Base-by-base conservation (phyloP, 2,888 invertebrate species). In the Watsonalla binaria region DNA sequence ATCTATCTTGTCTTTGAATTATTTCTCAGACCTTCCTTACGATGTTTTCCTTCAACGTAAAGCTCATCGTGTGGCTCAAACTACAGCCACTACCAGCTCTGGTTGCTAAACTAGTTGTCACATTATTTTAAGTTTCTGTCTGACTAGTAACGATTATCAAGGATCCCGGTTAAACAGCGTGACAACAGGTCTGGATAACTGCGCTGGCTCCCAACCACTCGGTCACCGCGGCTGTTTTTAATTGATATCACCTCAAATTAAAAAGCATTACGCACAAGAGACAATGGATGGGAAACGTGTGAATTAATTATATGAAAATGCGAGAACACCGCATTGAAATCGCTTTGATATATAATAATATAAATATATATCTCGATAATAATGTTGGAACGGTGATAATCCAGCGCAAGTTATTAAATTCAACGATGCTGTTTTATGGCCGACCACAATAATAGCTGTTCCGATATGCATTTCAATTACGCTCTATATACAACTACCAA, bases 271-370 rank as follows among this genome's bases (percentile, higher is more conserved):
- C 51, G 55, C 9, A 8, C 7, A 8, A 34, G 14, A 49, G 51
- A 53, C 51, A 51, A n/a, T 49, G 34, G 47, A 52, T 45, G 55
- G 51, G 51, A 54, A 53, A 57, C 57, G 57, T 55, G 54, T 48
- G 52, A 59, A 59, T 60, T 60, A 61, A 60, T 61, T 54, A 60
- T 59, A 63, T 63, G 62, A 61, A 53, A 59, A 64, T 33, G 53
- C 55, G 53, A 55, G 54, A 35, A n/a, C 46, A 61, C 60, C 57
- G 52, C 55, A 60, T 63, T 65, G 52, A 63, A 63, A 62, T 62
- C 54, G 60, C 57, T 61, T 59, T 42, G 11, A 42, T 11, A 42
- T 11, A 42, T 11, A 11, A 42, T 42, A 42, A 11, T 42, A 42
- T 42, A 50, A 55, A 53, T 42, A 11, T 42, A 42, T 37, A 37